Conservation (phyloP, 2,888 invertebrate genomes). For the Rhopalosiphum nymphaeae region DNA sequence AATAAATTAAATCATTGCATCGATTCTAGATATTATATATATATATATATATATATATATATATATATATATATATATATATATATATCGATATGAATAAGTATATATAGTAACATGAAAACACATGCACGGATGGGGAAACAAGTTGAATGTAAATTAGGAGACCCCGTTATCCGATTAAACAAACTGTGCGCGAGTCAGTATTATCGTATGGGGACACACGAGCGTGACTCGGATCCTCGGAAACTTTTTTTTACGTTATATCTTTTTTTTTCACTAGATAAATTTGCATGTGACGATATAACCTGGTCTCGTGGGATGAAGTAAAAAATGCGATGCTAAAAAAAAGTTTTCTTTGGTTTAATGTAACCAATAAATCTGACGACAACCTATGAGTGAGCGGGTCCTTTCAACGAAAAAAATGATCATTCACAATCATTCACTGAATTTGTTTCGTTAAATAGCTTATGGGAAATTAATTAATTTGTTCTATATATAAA, state of each 20-base stretch:
- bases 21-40: not conserved
- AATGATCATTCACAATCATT: not conserved
- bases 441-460: not conserved
- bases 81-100: not conserved
- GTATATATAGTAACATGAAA: conserved; percentile 31
- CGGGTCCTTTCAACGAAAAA: not conserved
- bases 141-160: conserved; percentile 41
- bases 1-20: not conserved
- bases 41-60: too few relatives aligned
- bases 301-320: conserved; percentile 52
- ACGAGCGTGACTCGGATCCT: conserved; percentile 36
- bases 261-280: conserved; percentile 47
- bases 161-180: conserved; percentile 32
- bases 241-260: conserved; percentile 35
- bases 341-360: conserved; percentile 53
- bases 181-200: conserved; percentile 40
- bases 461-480: not conserved
- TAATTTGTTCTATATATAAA: not conserved
- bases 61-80: not conserved
- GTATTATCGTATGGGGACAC: conserved; percentile 52
- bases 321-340: conserved; percentile 44
- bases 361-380: conserved; percentile 60
- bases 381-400: not conserved
- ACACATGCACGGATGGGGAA: not conserved
- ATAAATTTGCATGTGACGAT: conserved; percentile 64